Evolutionary conservation across 2,113 vertebrate species (phyloP), one percentile per base, ranked within the genome.

Genomic region (Pollachius pollachius): DNA sequence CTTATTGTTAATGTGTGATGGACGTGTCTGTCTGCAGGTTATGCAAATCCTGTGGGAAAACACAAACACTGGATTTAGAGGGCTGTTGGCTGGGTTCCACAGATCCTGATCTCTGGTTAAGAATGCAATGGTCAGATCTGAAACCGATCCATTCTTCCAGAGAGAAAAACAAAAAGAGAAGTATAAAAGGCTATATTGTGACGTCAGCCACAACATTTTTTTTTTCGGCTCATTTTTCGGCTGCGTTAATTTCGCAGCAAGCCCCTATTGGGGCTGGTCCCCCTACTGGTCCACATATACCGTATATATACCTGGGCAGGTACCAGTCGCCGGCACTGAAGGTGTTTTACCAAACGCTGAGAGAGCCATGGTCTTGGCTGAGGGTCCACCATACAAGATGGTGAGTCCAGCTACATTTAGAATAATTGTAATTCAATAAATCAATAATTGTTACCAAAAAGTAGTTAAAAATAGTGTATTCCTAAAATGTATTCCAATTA

Each of bases 101-200:
- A 84, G 86, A 89, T 87, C 80, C 71, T 82, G 60, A 91, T 90
- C 82, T 81, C 4, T 15, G n/a, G 61, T 30, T 52, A 65, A 76
- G 64, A 65, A 65, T 41, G 71, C 18, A 75, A 84, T 84, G 76
- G 74, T 87, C 62, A 59, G 68, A 69, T 65, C 41, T 77, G 41
- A 85, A 77, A 81, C 81, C 84, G 70, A 82, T 85, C 74, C 73
- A 63, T 62, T 76, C 81, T 85, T 89, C 77, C 83, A 85, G 87
- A 90, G 12, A 48, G 41, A 86, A 91, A 93, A 92, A 85, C 87
- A 90, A 86, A 91, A 93, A 92, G 91, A 92, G 91, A 92, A 92
- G 91, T 91, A 72, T 79, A 0, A 2, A 0, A 3, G 0, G 18
- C 34, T 37, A 15, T 23, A 68, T 61, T 6, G 67, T 88, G 85